Conservation (phyloP, 1,140 invertebrate genomes). For the Arion vulgaris region DNA sequence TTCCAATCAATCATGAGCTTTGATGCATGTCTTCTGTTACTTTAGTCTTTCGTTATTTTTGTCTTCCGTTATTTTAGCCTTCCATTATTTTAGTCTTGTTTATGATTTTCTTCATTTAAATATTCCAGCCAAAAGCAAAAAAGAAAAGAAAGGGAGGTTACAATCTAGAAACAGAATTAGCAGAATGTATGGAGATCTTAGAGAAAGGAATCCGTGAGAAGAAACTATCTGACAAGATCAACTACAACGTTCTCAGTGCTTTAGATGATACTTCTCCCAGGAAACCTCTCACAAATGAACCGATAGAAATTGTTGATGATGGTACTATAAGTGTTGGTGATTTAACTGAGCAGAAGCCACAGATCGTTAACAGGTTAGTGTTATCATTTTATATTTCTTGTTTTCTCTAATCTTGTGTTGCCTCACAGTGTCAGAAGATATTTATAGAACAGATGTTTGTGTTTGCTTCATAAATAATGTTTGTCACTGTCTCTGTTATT, state of each 20-base stretch:
- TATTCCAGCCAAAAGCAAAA: background rate
- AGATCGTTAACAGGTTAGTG: slow-evolving; percentile 14
- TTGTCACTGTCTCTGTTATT: too few relatives aligned
- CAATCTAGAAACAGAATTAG: slow-evolving; percentile 21
- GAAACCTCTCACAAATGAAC: background rate
- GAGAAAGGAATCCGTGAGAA: slow-evolving; percentile 32
- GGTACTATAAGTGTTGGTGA: background rate
- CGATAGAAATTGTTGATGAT: background rate
- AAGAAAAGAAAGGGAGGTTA: slow-evolving; percentile 32
- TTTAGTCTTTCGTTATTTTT: too few relatives aligned
- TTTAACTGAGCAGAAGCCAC: background rate
- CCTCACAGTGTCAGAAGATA: too few relatives aligned
- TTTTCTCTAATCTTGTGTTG: too few relatives aligned
- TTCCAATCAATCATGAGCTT: too few relatives aligned
- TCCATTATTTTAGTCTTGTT: too few relatives aligned
- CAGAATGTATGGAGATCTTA: slow-evolving; percentile 38
- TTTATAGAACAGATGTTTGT: too few relatives aligned
- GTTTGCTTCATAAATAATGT: too few relatives aligned
- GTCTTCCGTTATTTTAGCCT: too few relatives aligned
- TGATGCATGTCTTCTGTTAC: too few relatives aligned
- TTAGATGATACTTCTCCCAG: slow-evolving; percentile 6
- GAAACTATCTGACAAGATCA: slow-evolving; percentile 39
- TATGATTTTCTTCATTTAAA: too few relatives aligned
- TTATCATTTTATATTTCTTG: too few relatives aligned
- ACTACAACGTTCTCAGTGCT: slow-evolving; percentile 33